Evolutionary conservation across 2,888 invertebrate species (phyloP).

Genomic region (Tenthredo scrophulariae): DNA sequence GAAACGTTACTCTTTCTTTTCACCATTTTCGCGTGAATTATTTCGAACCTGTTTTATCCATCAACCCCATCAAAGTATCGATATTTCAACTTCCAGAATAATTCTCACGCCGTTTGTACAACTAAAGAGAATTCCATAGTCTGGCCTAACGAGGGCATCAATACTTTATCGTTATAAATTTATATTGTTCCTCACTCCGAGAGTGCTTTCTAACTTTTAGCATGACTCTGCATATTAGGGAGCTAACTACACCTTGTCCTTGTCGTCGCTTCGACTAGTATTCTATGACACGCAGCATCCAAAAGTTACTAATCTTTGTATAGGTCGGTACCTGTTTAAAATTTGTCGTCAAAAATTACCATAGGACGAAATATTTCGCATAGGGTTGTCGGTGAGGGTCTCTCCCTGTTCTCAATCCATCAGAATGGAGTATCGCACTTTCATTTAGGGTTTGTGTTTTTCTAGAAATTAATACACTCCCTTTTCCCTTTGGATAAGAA

Average conservation of each 20-base stretch:
- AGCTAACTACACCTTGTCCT: background rate
- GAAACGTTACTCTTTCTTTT: background rate
- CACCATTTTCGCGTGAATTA: background rate
- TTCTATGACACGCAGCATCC: too few relatives aligned
- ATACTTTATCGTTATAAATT: background rate
- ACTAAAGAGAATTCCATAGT: background rate
- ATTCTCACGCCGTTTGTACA: background rate
- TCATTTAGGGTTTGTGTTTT: background rate
- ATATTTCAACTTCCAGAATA: background rate
- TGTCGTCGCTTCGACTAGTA: background rate
- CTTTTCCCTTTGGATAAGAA: background rate
- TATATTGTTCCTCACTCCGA: background rate
- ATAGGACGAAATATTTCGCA: background rate
- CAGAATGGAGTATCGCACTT: background rate
- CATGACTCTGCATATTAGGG: background rate
- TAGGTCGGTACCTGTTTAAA: too few relatives aligned
- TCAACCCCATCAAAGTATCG: background rate
- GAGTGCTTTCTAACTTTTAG: background rate
- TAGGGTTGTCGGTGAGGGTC: background rate
- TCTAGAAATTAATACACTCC: background rate
- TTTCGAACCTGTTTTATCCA: background rate
- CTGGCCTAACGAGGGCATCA: background rate
- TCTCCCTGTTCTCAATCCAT: background rate
- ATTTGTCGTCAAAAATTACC: too few relatives aligned
- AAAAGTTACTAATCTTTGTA: too few relatives aligned